A percentile compares a stretch with the other conserved stretches of the same genome.
These are phyloP conservation scores for Protodeltote pygarga DNA, from an alignment of 2,888 invertebrate genomes.

Conservation along the genomic window DNA sequence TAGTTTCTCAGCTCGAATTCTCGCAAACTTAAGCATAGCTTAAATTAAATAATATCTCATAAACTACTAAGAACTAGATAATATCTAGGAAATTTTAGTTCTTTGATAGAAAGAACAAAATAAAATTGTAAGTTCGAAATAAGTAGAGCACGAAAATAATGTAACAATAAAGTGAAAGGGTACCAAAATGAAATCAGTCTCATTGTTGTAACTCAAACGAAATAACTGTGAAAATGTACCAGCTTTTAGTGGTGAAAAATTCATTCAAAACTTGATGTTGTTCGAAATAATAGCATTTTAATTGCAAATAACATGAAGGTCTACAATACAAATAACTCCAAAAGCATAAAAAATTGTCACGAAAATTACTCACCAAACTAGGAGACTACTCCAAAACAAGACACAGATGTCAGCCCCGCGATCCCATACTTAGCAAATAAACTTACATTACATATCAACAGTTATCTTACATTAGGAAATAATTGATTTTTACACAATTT, in stretches of 20 bases:
- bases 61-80: constrained; percentile 1
- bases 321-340: constrained; percentile 53
- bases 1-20: no score
- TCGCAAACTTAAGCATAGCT: no score
- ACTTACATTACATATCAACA: constrained; percentile 50
- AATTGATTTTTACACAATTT: constrained; percentile 62
- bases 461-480: constrained; percentile 61
- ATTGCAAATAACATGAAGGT: constrained; percentile 47
- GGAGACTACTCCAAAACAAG: constrained; percentile 63
- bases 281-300: constrained; percentile 22
- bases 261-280: constrained; percentile 13
- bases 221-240: constrained; percentile 10
- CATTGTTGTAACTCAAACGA: constrained; percentile 52
- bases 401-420: constrained; percentile 68
- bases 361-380: constrained; percentile 71
- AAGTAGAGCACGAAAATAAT: constrained; percentile 85
- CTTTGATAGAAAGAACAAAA: constrained; percentile 17
- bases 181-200: constrained; percentile 65
- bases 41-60: constrained; percentile 6
- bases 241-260: not conserved
- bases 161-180: constrained; percentile 85
- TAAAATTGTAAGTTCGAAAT: constrained; percentile 64
- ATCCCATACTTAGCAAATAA: constrained; percentile 68
- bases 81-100: constrained; percentile 11
- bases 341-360: constrained; percentile 54